These are phyloP conservation scores for Heptranchias perlo DNA, from an alignment of 2,113 vertebrate genomes.

Conservation along the genomic window DNA sequence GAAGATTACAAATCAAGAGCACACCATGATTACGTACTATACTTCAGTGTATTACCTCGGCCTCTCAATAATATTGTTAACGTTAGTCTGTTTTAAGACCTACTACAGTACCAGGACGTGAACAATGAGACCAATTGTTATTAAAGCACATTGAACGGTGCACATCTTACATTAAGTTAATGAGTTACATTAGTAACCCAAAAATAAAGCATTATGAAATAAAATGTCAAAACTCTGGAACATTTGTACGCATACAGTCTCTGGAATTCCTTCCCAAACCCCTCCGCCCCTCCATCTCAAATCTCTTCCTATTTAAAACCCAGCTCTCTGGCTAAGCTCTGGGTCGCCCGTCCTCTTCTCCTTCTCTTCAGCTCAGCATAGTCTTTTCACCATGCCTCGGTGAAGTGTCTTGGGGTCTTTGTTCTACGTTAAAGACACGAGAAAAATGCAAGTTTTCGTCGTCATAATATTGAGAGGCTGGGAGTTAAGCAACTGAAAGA, in stretches of 20 bases:
- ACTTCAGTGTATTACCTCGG: background rate
- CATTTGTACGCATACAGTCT: background rate
- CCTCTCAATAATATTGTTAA: background rate
- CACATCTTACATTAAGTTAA: background rate
- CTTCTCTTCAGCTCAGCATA: background rate
- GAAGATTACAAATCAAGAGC: background rate
- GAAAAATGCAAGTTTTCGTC: background rate
- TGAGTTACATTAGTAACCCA: background rate
- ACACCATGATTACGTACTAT: background rate
- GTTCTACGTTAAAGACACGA: background rate
- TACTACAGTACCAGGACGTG: background rate
- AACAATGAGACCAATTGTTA: background rate
- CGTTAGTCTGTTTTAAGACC: background rate
- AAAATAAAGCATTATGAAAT: background rate
- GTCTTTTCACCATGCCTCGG: background rate
- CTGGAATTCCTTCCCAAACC: background rate
- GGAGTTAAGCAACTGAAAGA: background rate
- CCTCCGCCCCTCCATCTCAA: background rate
- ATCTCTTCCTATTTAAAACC: background rate
- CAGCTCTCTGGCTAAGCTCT: background rate
- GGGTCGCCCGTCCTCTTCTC: background rate
- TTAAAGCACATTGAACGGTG: background rate
- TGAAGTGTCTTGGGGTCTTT: background rate
- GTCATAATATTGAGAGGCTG: no score
- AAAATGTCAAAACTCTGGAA: background rate